Percentiles rank a stretch among this genome's conserved stretches.
These are phyloP conservation scores for Riparia riparia DNA, from an alignment of 2,113 vertebrate genomes.

Conservation along the genomic window DNA sequence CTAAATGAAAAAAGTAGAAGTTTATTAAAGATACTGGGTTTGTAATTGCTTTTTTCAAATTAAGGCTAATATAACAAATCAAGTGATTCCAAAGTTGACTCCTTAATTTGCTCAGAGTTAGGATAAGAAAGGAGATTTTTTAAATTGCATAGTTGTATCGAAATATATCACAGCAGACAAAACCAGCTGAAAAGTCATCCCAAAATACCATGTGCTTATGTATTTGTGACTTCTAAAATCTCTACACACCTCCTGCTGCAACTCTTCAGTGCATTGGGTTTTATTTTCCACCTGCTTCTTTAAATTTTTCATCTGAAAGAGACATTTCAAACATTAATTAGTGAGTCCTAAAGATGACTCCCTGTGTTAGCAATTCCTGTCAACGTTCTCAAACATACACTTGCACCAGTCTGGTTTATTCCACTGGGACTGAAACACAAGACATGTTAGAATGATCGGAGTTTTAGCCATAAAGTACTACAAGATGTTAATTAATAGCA, in stretches of 20 bases:
- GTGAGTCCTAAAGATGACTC: not conserved
- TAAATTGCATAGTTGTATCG: not conserved
- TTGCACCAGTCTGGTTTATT: not conserved
- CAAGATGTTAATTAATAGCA: not conserved
- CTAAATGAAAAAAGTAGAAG: not conserved
- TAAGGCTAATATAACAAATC: not conserved
- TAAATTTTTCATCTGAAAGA: conserved; percentile 81
- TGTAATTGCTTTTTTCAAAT: not conserved
- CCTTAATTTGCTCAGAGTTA: not conserved
- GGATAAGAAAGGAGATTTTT: not conserved
- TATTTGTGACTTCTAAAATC: not conserved
- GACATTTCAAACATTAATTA: not conserved
- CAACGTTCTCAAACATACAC: not conserved
- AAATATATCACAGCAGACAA: not conserved
- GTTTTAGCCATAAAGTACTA: not conserved
- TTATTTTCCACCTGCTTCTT: conserved; percentile 85
- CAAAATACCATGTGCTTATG: not conserved
- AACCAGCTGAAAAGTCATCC: not conserved
- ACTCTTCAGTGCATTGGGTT: conserved; percentile 79
- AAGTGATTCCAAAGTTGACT: not conserved
- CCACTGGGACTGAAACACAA: not conserved
- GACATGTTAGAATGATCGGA: fast-evolving
- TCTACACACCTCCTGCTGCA: conserved; percentile 85
- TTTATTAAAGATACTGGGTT: not conserved
- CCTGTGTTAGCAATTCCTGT: not conserved